Evolutionary conservation across 2,113 vertebrate genomes (phyloP).

Genomic region (Strix aluco): DNA sequence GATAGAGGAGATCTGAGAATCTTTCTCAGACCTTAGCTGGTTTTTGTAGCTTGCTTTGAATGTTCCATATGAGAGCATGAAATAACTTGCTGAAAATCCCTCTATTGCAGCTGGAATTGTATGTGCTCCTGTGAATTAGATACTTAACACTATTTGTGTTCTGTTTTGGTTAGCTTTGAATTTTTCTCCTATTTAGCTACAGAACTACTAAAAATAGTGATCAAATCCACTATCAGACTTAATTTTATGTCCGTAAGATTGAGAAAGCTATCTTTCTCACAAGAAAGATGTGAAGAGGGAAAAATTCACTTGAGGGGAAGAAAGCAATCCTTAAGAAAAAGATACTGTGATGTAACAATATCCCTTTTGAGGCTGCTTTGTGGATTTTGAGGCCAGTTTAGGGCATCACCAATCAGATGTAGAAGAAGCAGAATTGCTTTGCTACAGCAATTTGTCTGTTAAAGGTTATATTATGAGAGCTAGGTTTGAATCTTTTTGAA

Average conservation of each 20-base stretch:
- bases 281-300: not conserved
- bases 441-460: not conserved
- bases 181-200: not conserved
- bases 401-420: not conserved
- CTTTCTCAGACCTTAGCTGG: not conserved
- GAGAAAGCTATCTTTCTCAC: not conserved
- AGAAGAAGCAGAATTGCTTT: slow-evolving; percentile 2
- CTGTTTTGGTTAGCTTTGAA: not conserved
- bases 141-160: not conserved
- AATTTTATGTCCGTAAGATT: not conserved
- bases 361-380: not conserved
- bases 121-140: not conserved
- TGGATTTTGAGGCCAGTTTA: not conserved
- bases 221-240: not conserved
- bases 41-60: not conserved
- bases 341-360: not conserved
- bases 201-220: not conserved
- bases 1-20: slow-evolving; percentile 62
- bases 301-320: not conserved
- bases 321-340: not conserved
- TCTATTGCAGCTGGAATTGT: not conserved
- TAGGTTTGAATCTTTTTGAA: slow-evolving; percentile 18
- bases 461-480: not conserved
- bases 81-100: not conserved
- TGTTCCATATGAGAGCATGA: not conserved